phyloP scores from a whole-genome alignment of 1,140 invertebrate species.

The Drosophila ogumai region DNA sequence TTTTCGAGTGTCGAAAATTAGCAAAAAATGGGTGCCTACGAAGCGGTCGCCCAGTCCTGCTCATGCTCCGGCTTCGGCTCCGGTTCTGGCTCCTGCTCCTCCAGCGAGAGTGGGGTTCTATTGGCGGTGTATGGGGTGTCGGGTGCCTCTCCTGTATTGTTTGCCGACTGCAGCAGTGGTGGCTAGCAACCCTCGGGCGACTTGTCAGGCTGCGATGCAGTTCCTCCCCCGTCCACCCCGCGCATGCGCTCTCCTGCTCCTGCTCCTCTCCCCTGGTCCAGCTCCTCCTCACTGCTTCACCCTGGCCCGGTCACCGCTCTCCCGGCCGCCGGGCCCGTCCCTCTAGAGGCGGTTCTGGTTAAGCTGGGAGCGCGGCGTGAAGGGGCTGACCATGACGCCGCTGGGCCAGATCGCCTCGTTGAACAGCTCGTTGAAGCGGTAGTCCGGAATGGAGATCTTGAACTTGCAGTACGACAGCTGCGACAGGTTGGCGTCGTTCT shows the following conservation, averaged over 20 bases:
- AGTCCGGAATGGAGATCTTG: slow-evolving; percentile 83
- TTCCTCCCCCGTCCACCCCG: slow-evolving; percentile 19
- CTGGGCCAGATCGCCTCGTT: slow-evolving; percentile 84
- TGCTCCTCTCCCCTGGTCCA: not conserved
- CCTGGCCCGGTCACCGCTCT: slow-evolving; percentile 50
- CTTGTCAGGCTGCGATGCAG: slow-evolving; percentile 25
- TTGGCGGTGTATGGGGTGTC: slow-evolving; percentile 14
- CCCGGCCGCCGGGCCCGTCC: slow-evolving; percentile 40
- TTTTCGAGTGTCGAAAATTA: slow-evolving; percentile 71
- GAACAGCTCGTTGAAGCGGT: slow-evolving; percentile 84
- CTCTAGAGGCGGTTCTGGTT: slow-evolving; percentile 83
- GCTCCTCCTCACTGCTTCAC: slow-evolving; percentile 40
- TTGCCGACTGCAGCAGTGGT: slow-evolving; percentile 31
- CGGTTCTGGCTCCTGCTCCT: not conserved
- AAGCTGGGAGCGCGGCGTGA: slow-evolving; percentile 80
- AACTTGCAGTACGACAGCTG: slow-evolving; percentile 83
- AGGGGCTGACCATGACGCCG: slow-evolving; percentile 83
- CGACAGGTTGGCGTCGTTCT: slow-evolving; percentile 82
- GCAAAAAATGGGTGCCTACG: slow-evolving; percentile 58
- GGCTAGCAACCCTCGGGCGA: slow-evolving; percentile 61
- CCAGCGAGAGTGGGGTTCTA: slow-evolving; percentile 5
- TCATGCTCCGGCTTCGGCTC: slow-evolving; percentile 12
- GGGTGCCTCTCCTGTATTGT: slow-evolving; percentile 21
- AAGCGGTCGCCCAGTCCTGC: slow-evolving; percentile 13
- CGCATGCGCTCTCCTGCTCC: slow-evolving; percentile 11